Evolutionary conservation across 1,140 invertebrate genomes (phyloP), one percentile per base, ranked within the genome.

Genomic region (Panagrolaimus sp.): DNA sequence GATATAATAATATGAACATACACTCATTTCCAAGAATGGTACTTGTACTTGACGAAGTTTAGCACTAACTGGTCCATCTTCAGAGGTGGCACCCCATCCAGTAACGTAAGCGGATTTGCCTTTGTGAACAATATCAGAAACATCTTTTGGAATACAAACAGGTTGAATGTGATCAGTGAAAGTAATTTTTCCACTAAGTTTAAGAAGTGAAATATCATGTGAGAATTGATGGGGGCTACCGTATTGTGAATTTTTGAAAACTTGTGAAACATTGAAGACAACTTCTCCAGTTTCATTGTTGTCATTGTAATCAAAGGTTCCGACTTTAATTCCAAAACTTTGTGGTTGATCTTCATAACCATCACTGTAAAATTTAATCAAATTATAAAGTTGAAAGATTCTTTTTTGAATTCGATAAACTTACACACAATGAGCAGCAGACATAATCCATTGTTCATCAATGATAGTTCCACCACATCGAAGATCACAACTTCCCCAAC

Each of bases 391-490:
- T 38, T 43, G 28, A 6, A 0, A 45, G 3, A 10, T 14, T 21
- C 4, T 17, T 65, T 65, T 21, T 21, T 24, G 26, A 43, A 47
- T 26, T n/a, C 45, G 0, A n/a, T 47, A 12, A 65, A 65, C 63
- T 3, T 65, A 65, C 63, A 87, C 84, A 71, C 89, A 90, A 79
- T 90, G 89, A 1, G 83, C 89, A 0, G 89, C 89, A 0, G 89
- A 89, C 2, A 90, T 15, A 1, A 89, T 85, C 75, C 85, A 88
- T 2, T 86, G 76, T 17, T 83, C 68, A 10, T 83, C 84, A 17
- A 89, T 85, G 67, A 90, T 87, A 46, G 87, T 86, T 2, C 88
- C 89, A 0, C 88, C 89, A 72, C 89, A 90, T 21, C 46, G 45
- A 55, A 72, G 65, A 24, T 43, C 26, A 45, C 69, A 71, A 26